These are phyloP conservation scores for Pedionomus torquatus DNA, from an alignment of 2,113 vertebrate genomes.

Conservation along the genomic window DNA sequence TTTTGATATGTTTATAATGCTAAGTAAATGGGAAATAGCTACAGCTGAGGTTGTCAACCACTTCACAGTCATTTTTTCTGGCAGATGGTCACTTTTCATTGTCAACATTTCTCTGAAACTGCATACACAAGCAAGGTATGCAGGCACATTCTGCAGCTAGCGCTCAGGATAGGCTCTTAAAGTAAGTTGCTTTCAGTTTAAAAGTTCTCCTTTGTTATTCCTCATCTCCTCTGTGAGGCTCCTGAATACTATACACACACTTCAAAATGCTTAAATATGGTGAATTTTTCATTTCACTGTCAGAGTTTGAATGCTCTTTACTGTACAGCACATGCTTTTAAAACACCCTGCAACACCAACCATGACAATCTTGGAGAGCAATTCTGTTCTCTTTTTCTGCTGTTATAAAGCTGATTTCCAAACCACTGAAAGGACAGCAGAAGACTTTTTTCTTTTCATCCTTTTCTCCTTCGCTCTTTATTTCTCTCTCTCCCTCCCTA, in stretches of 20 bases:
- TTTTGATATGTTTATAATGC: slow-evolving; percentile 77
- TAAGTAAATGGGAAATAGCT: slow-evolving; percentile 76
- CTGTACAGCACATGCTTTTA: neutral
- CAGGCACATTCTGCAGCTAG: neutral
- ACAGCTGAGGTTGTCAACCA: slow-evolving; percentile 63
- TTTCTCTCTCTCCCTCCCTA: neutral
- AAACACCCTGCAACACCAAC: neutral
- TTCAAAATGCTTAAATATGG: neutral
- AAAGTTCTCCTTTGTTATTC: neutral
- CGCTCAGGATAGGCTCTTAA: neutral
- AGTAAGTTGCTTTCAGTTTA: neutral
- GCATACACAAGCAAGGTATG: neutral
- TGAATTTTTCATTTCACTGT: neutral
- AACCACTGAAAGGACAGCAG: neutral
- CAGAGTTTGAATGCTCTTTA: neutral
- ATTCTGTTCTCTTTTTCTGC: neutral
- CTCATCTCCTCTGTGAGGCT: neutral
- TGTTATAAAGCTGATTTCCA: neutral
- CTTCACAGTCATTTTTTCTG: slow-evolving; percentile 66
- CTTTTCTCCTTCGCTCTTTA: neutral
- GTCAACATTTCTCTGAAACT: slow-evolving; percentile 40
- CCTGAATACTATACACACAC: neutral
- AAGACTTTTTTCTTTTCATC: neutral
- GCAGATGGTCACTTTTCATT: slow-evolving; percentile 55
- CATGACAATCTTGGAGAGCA: neutral